phyloP scores from a whole-genome alignment of 2,888 invertebrate genomes.

The Ligdia adustata region DNA sequence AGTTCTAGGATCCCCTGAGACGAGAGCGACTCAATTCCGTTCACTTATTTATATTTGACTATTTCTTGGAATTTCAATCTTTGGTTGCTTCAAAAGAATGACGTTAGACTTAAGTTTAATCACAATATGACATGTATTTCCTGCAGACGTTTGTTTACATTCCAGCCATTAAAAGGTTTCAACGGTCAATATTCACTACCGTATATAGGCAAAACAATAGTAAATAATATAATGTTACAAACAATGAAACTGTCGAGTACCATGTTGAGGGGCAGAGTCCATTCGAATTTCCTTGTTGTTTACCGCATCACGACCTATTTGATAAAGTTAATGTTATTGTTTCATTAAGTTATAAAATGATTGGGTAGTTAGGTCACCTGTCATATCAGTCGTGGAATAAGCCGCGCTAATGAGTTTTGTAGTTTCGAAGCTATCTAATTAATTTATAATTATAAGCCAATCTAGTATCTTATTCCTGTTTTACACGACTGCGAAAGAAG shows the following conservation, averaged over 20 bases:
- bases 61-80: too few relatives aligned
- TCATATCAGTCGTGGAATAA: neutral
- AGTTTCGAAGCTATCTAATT: neutral
- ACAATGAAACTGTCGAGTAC: neutral
- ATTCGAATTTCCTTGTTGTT: conserved; percentile 11
- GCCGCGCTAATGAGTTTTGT: neutral
- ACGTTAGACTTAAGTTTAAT: neutral
- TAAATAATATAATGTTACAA: too few relatives aligned
- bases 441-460: neutral
- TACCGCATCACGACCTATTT: conserved; percentile 7
- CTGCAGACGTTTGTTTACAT: conserved; percentile 7
- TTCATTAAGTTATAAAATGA: conserved; percentile 4
- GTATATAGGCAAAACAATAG: neutral
- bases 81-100: too few relatives aligned
- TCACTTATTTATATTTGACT: too few relatives aligned
- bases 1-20: too few relatives aligned
- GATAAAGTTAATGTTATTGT: conserved; percentile 6
- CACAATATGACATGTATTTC: conserved; percentile 4
- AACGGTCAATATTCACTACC: neutral
- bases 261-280: conserved; percentile 24
- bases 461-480: too few relatives aligned
- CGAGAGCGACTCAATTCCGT: too few relatives aligned
- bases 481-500: too few relatives aligned
- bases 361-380: conserved; percentile 4
- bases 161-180: conserved; percentile 3